Conservation (phyloP, 2,113 vertebrate species). For the Rostratula benghalensis region DNA sequence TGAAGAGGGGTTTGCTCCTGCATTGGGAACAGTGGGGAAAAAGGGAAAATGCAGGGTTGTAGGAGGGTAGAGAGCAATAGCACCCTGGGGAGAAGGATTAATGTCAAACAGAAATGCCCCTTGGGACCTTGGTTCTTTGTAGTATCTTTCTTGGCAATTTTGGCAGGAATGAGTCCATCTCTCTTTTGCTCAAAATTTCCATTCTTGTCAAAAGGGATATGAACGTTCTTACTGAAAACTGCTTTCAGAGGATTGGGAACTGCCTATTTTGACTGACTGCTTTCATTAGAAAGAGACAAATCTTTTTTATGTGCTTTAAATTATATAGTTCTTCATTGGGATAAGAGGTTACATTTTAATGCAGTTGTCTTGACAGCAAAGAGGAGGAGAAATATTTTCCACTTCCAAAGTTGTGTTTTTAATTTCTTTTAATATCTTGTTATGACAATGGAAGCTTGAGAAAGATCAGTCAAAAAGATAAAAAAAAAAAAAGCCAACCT, state of each 20-base stretch:
- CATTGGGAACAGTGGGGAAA: neutral
- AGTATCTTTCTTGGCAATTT: neutral
- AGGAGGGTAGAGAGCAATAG: neutral
- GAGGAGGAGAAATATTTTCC: conserved; percentile 22
- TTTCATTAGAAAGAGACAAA: conserved; percentile 47
- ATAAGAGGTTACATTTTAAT: conserved; percentile 41
- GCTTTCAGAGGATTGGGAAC: neutral
- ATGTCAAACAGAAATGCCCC: neutral
- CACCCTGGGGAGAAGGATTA: neutral
- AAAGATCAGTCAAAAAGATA: neutral
- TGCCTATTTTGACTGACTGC: conserved; percentile 42
- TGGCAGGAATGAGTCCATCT: neutral
- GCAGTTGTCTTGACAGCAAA: conserved; percentile 30
- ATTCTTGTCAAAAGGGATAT: conserved; percentile 14
- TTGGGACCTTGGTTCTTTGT: neutral
- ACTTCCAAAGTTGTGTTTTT: neutral
- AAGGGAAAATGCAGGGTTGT: neutral
- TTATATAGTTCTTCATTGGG: neutral
- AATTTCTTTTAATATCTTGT: conserved; percentile 14
- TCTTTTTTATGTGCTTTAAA: conserved; percentile 21
- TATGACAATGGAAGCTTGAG: conserved; percentile 15
- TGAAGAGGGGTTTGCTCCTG: neutral
- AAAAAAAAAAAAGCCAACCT: neutral
- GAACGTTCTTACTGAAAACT: conserved; percentile 2
- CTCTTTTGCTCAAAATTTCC: neutral